Evolutionary conservation across 2,113 vertebrate species (phyloP), one percentile per base, ranked within the genome.

Genomic region (Tringa solitaria): DNA sequence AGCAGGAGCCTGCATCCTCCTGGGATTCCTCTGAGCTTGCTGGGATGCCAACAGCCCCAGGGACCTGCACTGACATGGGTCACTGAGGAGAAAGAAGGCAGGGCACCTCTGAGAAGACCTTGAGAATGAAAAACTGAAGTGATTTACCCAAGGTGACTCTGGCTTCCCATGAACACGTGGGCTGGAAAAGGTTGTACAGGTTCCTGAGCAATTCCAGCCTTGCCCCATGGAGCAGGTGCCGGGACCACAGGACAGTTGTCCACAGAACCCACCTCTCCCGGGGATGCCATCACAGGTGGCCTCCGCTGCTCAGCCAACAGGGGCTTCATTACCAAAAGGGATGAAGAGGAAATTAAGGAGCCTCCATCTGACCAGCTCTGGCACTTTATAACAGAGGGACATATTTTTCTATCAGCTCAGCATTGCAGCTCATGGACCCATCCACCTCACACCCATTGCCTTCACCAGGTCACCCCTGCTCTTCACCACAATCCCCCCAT

Each of bases 21-120:
- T 76, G 23, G 0, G 0, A 0, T 32, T 60, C 35, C 24, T 51
- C 72, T 43, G 60, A 51, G 69, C 57, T 45, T 27, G 3, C n/a
- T 26, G 56, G 23, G 14, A 28, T 74, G 28, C 12, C 35, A 19
- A 22, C 26, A 48, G 45, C 20, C 28, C 53, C 8, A 3, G 14
- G 19, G 14, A 76, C 33, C 37, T 0, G 1, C 53, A n/a, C 4
- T 0, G 0, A 3, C 5, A 8, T 3, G 17, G 18, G 46, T 23
- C 7, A 6, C 26, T 0, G 3, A 27, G 43, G 22, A 23, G 22
- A 41, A 33, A 20, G 61, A 26, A 48, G 18, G 30, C 33, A 77
- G 41, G 23, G 26, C 4, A 22, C 37, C 39, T 60, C 15, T 51
- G 43, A 46, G 48, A 84, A 51, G 27, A 45, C 24, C 3, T 70